These are phyloP conservation scores for Tachina fera DNA, from an alignment of 2,888 invertebrate species.

Conservation along the genomic window DNA sequence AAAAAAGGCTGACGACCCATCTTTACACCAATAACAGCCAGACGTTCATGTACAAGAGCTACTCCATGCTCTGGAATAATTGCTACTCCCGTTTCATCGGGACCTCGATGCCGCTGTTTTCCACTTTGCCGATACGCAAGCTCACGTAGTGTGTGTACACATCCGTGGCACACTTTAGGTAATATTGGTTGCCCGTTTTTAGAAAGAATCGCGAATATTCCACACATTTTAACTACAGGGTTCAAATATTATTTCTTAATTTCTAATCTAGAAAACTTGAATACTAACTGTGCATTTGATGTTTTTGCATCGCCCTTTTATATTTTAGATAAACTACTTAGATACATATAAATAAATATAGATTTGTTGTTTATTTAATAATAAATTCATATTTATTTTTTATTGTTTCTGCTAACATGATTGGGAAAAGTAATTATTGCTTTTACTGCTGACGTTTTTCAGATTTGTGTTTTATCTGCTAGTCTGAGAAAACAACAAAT, in stretches of 20 bases:
- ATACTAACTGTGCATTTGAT: constrained; percentile 10
- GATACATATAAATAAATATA: too few species aligned
- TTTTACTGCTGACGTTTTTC: constrained; percentile 9
- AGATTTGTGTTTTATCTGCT: neutral
- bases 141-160: constrained; percentile 78
- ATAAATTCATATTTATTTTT: constrained; percentile 13
- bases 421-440: constrained; percentile 15
- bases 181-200: constrained; percentile 76
- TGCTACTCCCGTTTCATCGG: constrained; percentile 80
- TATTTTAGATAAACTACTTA: constrained; percentile 31
- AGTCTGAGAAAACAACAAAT: too few species aligned
- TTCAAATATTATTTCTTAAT: neutral
- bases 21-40: constrained; percentile 80
- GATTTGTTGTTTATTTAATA: constrained; percentile 11
- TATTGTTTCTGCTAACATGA: constrained; percentile 19
- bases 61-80: constrained; percentile 78
- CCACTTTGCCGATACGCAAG: constrained; percentile 81
- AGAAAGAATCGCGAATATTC: constrained; percentile 82
- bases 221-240: constrained; percentile 79
- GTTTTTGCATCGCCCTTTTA: constrained; percentile 28
- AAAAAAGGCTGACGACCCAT: constrained; percentile 81
- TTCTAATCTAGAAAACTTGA: neutral
- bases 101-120: constrained; percentile 81
- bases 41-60: constrained; percentile 80
- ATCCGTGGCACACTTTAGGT: constrained; percentile 74